Base-by-base conservation (phyloP, 2,797 vertebrate species). In the Champsocephalus gunnari region DNA sequence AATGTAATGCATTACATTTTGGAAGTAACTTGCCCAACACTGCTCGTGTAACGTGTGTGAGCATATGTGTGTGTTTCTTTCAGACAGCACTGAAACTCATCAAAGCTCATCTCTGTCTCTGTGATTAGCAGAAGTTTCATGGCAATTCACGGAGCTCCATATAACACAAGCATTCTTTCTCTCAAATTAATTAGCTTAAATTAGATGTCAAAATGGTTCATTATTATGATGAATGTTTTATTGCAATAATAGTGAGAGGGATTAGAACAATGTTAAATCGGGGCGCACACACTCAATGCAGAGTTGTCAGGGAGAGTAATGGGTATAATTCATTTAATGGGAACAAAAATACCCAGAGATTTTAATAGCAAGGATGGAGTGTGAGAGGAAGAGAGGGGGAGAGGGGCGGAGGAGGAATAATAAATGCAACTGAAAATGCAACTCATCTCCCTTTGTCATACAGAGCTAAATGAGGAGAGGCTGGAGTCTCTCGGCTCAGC, bases 201-300 rank as follows among this genome's bases (percentile, higher is more conserved):
- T 94, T 92, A 91, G 86, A 92, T 88, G 90, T 94, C 92, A 92
- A 91, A 93, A 88, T 90, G 89, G 88, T 92, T 94, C 93, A 95
- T 94, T 94, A 93, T 90, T 82, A 88, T 94, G 92, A 93, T 91
- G 75, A 93, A 94, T 94, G 91, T 88, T 92, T 93, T 88, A 94
- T 90, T 93, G 90, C 87, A 92, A 92, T 92, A 93, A 92, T 91
- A 92, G 86, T 91, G 91, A 93, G 88, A 88, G 89, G 88, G 92
- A 92, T 93, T 93, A 89, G 90, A 92, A 92, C 88, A 93, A 93
- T 89, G 88, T 92, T 90, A 93, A 94, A 91, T 90, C 71, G 89
- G 90, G 90, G 93, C 66, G 78, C 81, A 77, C 85, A 83, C 87
- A 85, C 86, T 91, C 88, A 89, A 88, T 89, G 89, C 81, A 84